Conservation (phyloP, 2,797 vertebrate genomes). For the Cygnus olor region DNA sequence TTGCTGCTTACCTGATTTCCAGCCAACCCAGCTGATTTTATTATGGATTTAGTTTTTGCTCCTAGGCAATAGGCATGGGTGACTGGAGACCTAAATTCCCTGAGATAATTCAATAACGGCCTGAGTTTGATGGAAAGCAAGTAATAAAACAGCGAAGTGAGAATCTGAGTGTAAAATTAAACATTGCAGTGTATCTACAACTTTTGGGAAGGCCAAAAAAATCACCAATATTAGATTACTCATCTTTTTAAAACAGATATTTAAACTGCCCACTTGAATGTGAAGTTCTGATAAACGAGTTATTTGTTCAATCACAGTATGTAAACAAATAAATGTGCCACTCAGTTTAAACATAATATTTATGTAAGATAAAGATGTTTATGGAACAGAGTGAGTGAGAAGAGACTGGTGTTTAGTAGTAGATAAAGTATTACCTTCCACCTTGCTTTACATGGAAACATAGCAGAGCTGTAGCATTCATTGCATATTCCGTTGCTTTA, state of each 20-base stretch:
- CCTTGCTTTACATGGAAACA: background rate
- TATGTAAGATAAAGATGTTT: constrained; percentile 16
- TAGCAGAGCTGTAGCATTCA: background rate
- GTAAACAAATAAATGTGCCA: background rate
- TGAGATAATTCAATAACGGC: background rate
- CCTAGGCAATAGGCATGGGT: background rate
- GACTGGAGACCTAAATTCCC: background rate
- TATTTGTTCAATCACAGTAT: background rate
- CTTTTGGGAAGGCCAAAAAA: background rate
- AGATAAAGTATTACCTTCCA: background rate
- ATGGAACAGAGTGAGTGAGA: background rate
- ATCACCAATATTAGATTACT: background rate
- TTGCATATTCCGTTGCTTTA: background rate
- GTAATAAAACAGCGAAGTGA: background rate
- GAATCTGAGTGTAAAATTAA: background rate
- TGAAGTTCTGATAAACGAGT: background rate
- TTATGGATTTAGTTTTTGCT: background rate
- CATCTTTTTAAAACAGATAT: background rate
- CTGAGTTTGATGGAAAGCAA: background rate
- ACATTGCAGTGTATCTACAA: fast-evolving
- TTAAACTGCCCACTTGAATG: background rate
- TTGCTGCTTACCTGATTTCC: background rate
- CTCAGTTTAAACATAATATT: background rate
- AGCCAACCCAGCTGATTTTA: background rate
- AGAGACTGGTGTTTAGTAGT: background rate